Base-by-base conservation (phyloP, 2,797 vertebrate genomes). In the Poecilia picta region DNA sequence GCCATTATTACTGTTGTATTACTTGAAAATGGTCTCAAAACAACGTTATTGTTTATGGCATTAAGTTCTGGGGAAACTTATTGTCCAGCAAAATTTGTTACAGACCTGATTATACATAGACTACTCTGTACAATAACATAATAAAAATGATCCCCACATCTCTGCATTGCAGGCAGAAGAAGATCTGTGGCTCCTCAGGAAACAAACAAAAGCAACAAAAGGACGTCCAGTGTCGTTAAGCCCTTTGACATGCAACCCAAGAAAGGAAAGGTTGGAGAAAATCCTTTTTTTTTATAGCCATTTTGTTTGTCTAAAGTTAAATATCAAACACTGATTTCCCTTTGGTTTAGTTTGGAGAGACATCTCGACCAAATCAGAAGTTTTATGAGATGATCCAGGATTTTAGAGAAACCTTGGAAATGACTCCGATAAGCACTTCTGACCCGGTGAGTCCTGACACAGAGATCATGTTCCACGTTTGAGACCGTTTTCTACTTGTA, bases 331-430 rank as follows among this genome's bases (percentile, higher is more conserved):
- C n/a, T 59, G 6, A 23, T 64, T 80, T 33, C 10, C 39, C 41
- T 59, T 20, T n/a, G 36, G 73, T 78, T 68, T 64, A 99, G 98
- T 97, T 97, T 73, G 96, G 89, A 81, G 97, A 98, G 75, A 88
- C 55, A 57, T 94, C 87, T 79, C 95, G 95, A 73, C 97, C 98
- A 76, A 97, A 99, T 89, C 97, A 97, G 96, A 98, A 98, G 89
- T 99, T 99, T 91, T 96, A 96, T 51, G 95, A 94, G 31, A 99
- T 99, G 98, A 98, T 99, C 84, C 96, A 96, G 84, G 96, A 98
- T 43, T 98, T 97, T 90, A 94, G 97, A 89, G 95, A 96, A 77
- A 98, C 96, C 41, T 73, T 99, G 93, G 95, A 97, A 77, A 96
- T 95, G 87, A 94, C 91, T 20, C 96, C 97, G 0, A 55, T 98